phyloP scores from a whole-genome alignment of 2,888 invertebrate genomes.

The Selenia dentaria region DNA sequence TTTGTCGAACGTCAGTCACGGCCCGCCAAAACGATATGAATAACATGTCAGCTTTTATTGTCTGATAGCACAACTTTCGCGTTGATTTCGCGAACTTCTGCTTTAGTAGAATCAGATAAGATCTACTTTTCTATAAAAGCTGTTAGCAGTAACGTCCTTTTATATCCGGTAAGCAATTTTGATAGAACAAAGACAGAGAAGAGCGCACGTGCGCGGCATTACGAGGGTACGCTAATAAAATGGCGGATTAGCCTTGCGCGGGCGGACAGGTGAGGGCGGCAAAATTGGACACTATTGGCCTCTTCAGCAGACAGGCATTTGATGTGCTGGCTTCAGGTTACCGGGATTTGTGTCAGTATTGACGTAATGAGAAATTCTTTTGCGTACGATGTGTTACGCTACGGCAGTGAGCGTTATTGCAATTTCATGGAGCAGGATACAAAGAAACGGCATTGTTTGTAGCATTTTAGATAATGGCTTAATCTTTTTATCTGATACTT shows the following conservation, averaged over 20 bases:
- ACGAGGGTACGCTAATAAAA: constrained; percentile 78
- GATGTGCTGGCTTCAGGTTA: constrained; percentile 51
- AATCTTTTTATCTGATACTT: no score
- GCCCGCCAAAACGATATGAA: constrained; percentile 81
- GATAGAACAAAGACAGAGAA: constrained; percentile 73
- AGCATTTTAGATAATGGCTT: no score
- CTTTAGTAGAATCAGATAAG: constrained; percentile 26
- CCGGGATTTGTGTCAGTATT: constrained; percentile 59
- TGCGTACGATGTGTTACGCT: no score
- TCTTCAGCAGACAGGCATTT: constrained; percentile 61
- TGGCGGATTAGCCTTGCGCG: constrained; percentile 63
- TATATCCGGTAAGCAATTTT: constrained; percentile 45
- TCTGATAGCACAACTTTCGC: not conserved
- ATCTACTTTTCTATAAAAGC: constrained; percentile 30
- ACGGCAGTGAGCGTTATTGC: no score
- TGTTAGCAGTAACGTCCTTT: constrained; percentile 35
- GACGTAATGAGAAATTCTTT: constrained; percentile 49
- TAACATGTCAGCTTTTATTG: constrained; percentile 57
- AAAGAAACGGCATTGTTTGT: no score
- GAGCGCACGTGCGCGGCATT: constrained; percentile 76
- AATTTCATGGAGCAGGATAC: no score
- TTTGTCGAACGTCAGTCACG: constrained; percentile 77
- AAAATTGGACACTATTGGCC: constrained; percentile 80
- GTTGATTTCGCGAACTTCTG: constrained; percentile 27
- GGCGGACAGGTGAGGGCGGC: constrained; percentile 75